These are phyloP conservation scores for Cyclopterus lumpus DNA, from an alignment of 2,797 vertebrate genomes.

Conservation along the genomic window DNA sequence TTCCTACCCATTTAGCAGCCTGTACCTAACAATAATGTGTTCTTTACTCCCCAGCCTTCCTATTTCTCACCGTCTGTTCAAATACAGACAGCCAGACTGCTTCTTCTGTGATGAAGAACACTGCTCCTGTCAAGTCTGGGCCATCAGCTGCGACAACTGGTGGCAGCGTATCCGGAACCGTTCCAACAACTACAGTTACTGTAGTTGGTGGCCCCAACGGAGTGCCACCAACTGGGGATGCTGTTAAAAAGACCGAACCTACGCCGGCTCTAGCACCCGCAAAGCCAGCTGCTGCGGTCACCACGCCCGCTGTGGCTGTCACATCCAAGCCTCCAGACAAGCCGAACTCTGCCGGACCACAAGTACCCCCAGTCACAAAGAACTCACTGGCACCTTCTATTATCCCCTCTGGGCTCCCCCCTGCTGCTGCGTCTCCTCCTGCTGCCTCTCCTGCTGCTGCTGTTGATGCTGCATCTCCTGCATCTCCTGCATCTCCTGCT, in stretches of 20 bases:
- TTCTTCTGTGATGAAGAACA: not conserved
- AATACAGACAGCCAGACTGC: rapidly evolving
- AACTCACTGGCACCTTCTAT: rapidly evolving
- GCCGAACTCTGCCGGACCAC: rapidly evolving
- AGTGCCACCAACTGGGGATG: rapidly evolving
- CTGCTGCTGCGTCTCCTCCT: too few species aligned
- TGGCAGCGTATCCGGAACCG: not conserved
- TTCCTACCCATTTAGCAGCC: not conserved
- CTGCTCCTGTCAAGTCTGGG: not conserved
- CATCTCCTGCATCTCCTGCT: too few species aligned
- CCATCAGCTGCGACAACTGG: rapidly evolving
- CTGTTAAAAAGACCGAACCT: rapidly evolving
- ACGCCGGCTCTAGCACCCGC: rapidly evolving
- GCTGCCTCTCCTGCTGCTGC: too few species aligned
- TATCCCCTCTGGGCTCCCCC: rapidly evolving
- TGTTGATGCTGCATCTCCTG: too few species aligned
- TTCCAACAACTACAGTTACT: too few species aligned
- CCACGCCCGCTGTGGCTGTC: rapidly evolving
- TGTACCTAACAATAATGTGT: not conserved
- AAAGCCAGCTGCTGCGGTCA: rapidly evolving
- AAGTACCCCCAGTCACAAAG: rapidly evolving
- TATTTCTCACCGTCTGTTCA: conserved; percentile 21
- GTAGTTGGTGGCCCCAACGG: rapidly evolving
- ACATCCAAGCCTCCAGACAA: rapidly evolving
- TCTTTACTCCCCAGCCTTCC: conserved; percentile 43